A percentile compares a stretch with the other conserved stretches of the same genome.
phyloP scores from a whole-genome alignment of 2,113 vertebrate species.

The Cephalopholis sonnerati region DNA sequence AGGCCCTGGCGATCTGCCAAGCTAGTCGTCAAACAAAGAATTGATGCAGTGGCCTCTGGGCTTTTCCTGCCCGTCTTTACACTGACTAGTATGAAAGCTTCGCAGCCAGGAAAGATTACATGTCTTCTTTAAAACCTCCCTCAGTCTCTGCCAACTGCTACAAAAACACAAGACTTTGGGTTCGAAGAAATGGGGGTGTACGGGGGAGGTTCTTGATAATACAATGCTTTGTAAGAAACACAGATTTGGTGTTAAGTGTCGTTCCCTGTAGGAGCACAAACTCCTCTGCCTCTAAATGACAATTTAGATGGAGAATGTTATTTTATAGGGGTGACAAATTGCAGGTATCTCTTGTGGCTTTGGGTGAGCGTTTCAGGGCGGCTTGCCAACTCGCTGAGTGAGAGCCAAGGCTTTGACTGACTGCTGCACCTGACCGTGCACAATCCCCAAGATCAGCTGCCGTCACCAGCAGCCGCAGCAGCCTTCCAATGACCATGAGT shows the following conservation, averaged over 20 bases:
- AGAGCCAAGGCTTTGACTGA: slow-evolving; percentile 73
- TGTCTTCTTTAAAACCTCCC: slow-evolving; percentile 85
- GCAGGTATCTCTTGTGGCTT: slow-evolving; percentile 83
- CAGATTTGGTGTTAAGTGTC: slow-evolving; percentile 48
- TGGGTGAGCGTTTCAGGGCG: slow-evolving; percentile 66
- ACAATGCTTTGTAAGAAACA: slow-evolving; percentile 59
- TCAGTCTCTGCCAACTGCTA: slow-evolving; percentile 86
- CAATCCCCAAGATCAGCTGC: slow-evolving; percentile 58
- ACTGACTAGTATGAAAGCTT: slow-evolving; percentile 84
- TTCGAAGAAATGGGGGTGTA: slow-evolving; percentile 2
- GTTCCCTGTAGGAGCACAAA: slow-evolving; percentile 54
- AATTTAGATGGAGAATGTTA: slow-evolving; percentile 73
- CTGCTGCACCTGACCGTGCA: slow-evolving; percentile 78
- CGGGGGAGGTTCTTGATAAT: slow-evolving; percentile 30
- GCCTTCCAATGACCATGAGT: slow-evolving; percentile 52
- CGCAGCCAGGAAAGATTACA: slow-evolving; percentile 87
- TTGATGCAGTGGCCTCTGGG: slow-evolving; percentile 86
- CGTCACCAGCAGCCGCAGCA: slow-evolving; percentile 23
- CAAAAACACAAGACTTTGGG: slow-evolving; percentile 77
- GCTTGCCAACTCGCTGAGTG: slow-evolving; percentile 61
- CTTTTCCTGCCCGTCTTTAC: slow-evolving; percentile 75
- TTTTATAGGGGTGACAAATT: slow-evolving; percentile 86
- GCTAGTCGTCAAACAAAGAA: slow-evolving; percentile 85
- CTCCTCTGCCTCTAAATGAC: slow-evolving; percentile 61
- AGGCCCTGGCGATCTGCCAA: slow-evolving; percentile 83